Percentiles rank a stretch among this genome's conserved stretches.
Conservation (phyloP, 1,140 invertebrate species). For the Lamellibrachia luymesi region DNA sequence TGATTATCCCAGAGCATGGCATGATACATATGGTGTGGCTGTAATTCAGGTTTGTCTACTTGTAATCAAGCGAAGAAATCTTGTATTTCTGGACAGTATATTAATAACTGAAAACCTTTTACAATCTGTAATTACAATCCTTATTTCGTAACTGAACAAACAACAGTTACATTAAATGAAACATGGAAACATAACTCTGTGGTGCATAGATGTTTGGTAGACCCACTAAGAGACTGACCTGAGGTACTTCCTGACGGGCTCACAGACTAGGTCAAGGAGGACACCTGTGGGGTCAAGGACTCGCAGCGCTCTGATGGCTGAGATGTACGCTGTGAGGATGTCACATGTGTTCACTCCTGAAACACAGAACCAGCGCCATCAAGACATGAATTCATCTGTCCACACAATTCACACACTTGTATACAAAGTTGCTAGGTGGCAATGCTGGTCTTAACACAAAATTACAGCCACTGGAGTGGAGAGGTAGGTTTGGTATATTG, state of each 20-base stretch:
- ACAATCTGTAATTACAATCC: neutral
- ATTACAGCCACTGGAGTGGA: neutral
- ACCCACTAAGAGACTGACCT: constrained; percentile 31
- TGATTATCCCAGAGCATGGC: too few relatives aligned
- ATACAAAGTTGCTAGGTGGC: neutral
- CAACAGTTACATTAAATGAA: neutral
- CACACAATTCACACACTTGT: neutral
- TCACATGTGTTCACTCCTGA: constrained; percentile 93
- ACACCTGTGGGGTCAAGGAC: constrained; percentile 91
- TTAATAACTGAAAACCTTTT: neutral
- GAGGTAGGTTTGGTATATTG: too few relatives aligned
- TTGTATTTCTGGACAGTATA: too few relatives aligned
- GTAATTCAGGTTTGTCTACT: too few relatives aligned
- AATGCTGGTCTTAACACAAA: too few relatives aligned
- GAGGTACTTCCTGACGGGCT: constrained; percentile 77
- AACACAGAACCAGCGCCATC: constrained; percentile 18
- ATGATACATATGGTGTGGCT: too few relatives aligned
- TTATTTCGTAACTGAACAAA: neutral
- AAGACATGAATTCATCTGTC: neutral
- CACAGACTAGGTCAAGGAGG: constrained; percentile 89
- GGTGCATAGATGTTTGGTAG: neutral
- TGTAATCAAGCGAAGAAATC: too few relatives aligned
- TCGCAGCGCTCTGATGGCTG: constrained; percentile 87
- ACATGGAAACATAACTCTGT: neutral
- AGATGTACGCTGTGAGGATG: constrained; percentile 94